phyloP scores from a whole-genome alignment of 2,888 invertebrate species.

The Marronus borbonicus region DNA sequence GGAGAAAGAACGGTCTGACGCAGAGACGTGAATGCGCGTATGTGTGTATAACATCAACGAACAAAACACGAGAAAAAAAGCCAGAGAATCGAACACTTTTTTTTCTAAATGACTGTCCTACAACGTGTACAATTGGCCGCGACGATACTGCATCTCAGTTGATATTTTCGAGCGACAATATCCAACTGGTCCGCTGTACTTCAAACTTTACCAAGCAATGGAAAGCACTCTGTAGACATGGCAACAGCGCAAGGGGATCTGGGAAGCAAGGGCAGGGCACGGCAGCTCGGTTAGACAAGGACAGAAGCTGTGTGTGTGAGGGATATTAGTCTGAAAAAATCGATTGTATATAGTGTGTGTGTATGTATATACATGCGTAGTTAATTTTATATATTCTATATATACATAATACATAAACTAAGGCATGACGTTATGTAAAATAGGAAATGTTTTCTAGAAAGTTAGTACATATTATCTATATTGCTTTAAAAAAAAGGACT shows the following conservation, averaged over 20 bases:
- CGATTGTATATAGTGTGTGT: constrained; percentile 45
- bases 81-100: constrained; percentile 61
- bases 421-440: constrained; percentile 33
- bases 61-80: constrained; percentile 53
- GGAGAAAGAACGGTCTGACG: constrained; percentile 30
- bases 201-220: constrained; percentile 63
- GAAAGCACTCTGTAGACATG: constrained; percentile 64
- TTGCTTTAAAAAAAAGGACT: constrained; percentile 42
- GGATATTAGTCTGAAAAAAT: constrained; percentile 46
- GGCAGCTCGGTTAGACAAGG: constrained; percentile 38
- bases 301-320: constrained; percentile 37
- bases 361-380: constrained; percentile 42
- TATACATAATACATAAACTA: constrained; percentile 25
- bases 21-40: background rate
- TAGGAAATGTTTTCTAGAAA: constrained; percentile 41
- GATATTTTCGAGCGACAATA: constrained; percentile 55
- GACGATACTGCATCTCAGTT: constrained; percentile 54
- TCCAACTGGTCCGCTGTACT: constrained; percentile 46
- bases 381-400: constrained; percentile 26
- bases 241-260: constrained; percentile 62
- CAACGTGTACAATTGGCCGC: constrained; percentile 60
- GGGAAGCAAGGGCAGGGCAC: constrained; percentile 22
- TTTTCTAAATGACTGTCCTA: constrained; percentile 61
- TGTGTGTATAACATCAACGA: constrained; percentile 5
- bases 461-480: constrained; percentile 39